A percentile compares a stretch with the other conserved stretches of the same genome.
Evolutionary conservation across 35 echinoderm and acorn worm genomes (phyloP).

Genomic region (Apostichopus parvimensis): DNA sequence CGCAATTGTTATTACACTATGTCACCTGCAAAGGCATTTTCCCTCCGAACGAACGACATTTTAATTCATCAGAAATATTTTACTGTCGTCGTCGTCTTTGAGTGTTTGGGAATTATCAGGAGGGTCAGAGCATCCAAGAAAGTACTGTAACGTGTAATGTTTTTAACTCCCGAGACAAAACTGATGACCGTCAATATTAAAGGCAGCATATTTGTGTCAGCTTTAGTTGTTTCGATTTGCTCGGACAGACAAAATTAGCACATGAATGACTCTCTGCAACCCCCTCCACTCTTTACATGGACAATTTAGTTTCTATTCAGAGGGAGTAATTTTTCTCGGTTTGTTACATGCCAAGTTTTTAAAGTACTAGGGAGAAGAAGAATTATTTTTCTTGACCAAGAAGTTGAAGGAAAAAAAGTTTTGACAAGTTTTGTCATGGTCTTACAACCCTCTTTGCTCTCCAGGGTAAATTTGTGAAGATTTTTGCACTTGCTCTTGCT

Average conservation of each 20-base stretch:
- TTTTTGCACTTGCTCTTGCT: slow-evolving; percentile 12
- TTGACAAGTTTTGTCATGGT: slow-evolving; percentile 27
- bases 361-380: neutral
- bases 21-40: no score
- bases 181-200: no score
- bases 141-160: no score
- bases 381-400: neutral
- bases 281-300: neutral
- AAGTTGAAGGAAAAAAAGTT: slow-evolving; percentile 15
- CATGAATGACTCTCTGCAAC: neutral
- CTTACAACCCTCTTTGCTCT: slow-evolving; percentile 32
- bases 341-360: neutral
- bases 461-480: slow-evolving; percentile 44
- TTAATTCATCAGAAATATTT: no score
- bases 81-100: no score
- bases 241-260: neutral
- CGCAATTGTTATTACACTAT: no score
- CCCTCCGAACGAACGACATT: no score
- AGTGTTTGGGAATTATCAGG: no score
- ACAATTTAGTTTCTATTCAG: neutral
- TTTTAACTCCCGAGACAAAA: no score
- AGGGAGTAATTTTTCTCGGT: neutral
- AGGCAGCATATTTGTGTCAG: no score
- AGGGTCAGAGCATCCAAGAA: no score
- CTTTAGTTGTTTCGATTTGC: no score